A percentile compares a stretch with the other conserved stretches of the same genome.
These are phyloP conservation scores for Temnopleurus reevesii DNA, from an alignment of 53 echinoderm and acorn worm species.

Conservation along the genomic window DNA sequence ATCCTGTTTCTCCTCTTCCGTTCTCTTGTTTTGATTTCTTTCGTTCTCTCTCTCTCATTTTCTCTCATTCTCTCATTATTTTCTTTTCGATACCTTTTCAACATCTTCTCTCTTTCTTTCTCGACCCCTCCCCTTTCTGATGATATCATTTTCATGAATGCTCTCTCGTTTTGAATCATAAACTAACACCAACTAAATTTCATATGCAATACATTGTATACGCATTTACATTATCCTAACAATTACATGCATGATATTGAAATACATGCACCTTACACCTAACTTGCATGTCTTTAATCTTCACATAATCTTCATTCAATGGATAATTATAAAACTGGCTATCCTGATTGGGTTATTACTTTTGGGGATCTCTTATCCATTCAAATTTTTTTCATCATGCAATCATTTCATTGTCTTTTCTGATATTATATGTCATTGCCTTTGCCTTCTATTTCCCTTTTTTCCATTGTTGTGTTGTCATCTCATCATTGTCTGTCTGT, in stretches of 20 bases:
- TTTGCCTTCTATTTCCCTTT: not conserved
- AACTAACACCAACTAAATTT: not conserved
- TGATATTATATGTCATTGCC: not conserved
- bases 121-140: not conserved
- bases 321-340: not conserved
- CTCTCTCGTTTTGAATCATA: conserved; percentile 1
- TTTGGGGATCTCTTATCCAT: not conserved
- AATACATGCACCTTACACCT: not conserved
- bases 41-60: not conserved
- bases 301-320: not conserved
- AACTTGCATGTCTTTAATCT: not conserved
- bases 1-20: conserved; percentile 31
- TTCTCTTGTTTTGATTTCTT: not conserved
- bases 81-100: not conserved
- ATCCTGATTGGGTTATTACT: not conserved
- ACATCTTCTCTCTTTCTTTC: not conserved
- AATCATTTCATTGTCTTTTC: not conserved
- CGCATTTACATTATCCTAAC: not conserved
- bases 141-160: not conserved
- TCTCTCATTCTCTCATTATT: not conserved
- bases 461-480: too few relatives aligned
- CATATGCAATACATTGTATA: not conserved
- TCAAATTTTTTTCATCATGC: not conserved
- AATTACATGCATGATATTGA: not conserved
- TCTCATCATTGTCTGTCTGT: not conserved